Evolutionary conservation across 2,888 invertebrate species (phyloP), one percentile per base, ranked within the genome.

Genomic region (Chrysomela aeneicollis): DNA sequence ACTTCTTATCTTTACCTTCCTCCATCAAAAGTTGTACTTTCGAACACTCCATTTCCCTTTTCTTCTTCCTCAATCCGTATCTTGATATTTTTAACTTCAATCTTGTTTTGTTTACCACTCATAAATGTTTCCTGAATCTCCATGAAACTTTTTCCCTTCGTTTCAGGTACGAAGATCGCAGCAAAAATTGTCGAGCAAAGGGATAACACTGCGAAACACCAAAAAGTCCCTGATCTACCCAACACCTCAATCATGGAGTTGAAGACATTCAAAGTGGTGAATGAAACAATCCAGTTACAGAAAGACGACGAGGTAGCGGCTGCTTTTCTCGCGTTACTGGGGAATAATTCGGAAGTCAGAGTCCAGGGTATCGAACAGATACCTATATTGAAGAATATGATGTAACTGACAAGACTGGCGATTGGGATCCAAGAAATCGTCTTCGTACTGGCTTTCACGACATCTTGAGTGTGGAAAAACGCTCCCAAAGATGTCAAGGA

Each of bases 351-450:
- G 0, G 91, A 90, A 85, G 92, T 87, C 32, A 93, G 88, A 0
- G 92, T 90, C 93, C 93, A 93, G 0, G 92, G 91, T 21, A 93
- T 80, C 0, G 92, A 90, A 6, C 94, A 92, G 58, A 90, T 87
- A 0, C 88, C 92, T 74, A 89, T 84, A 80, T 91, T 90, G 82
- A 92, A 93, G 0, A 89, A 87, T 55, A 89, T 82, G 65, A 92
- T 91, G 83, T 89, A 93, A 17, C 89, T 73, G 0, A 92, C 86
- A 47, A 93, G 81, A 0, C 91, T 88, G 8, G 88, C 79, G 6
- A 93, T 85, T 0, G 93, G 93, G 32, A 93, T 78, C 88, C 90
- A 92, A 57, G 75, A 77, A 50, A 69, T 55, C n/a, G 75, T 80
- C 1, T 59, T 37, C 8, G 63, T 65, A 19, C 49, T 47, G 1